Conservation (phyloP, 1,140 invertebrate species). For the Hypothenemus hampei region DNA sequence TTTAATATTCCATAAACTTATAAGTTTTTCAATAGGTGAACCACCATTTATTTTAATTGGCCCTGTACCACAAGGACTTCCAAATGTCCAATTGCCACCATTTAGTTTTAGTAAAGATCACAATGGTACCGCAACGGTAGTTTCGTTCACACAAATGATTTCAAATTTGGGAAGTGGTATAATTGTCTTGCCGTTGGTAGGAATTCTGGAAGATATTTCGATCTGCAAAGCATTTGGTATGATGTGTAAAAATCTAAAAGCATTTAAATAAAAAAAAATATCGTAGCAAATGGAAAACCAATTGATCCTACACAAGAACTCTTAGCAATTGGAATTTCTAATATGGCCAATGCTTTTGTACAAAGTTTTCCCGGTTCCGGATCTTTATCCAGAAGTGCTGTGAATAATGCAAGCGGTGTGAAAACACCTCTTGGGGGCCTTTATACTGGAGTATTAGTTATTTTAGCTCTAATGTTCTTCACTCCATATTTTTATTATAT, state of each 20-base stretch:
- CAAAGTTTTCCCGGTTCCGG: constrained; percentile 81
- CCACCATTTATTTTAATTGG: constrained; percentile 62
- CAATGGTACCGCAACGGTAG: constrained; percentile 49
- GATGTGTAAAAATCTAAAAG: constrained; percentile 22
- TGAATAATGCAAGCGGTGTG: constrained; percentile 85
- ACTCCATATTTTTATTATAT: constrained; percentile 81
- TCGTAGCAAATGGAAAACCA: constrained; percentile 66
- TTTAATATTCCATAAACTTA: neutral
- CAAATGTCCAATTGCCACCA: constrained; percentile 57
- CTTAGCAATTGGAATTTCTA: constrained; percentile 73
- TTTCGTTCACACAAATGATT: constrained; percentile 65
- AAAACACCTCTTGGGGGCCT: constrained; percentile 81
- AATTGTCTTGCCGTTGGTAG: constrained; percentile 74
- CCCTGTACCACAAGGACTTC: constrained; percentile 64
- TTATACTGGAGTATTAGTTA: constrained; percentile 77
- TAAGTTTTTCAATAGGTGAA: constrained; percentile 25
- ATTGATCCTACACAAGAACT: constrained; percentile 83
- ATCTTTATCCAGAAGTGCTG: constrained; percentile 81
- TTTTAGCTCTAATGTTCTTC: constrained; percentile 71
- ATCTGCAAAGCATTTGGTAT: constrained; percentile 78
- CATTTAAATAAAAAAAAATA: neutral
- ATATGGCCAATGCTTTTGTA: constrained; percentile 83
- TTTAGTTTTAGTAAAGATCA: constrained; percentile 55
- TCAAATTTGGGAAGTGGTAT: constrained; percentile 68
- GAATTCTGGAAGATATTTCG: constrained; percentile 76